Base-by-base conservation (phyloP, 2,888 invertebrate genomes). In the Baronia brevicornis region DNA sequence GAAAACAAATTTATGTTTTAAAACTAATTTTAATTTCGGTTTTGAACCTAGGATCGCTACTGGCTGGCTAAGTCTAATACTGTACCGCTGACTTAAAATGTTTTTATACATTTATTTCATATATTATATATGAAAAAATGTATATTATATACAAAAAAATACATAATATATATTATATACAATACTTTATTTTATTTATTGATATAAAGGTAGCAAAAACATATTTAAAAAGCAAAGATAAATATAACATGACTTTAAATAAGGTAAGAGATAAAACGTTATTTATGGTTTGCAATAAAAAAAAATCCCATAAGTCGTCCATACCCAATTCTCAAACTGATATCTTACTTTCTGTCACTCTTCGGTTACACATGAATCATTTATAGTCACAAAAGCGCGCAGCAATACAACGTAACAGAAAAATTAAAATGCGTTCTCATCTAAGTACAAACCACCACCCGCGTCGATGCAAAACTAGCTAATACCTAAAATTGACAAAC, bases 361-460 rank as follows among this genome's bases (percentile, higher is more conserved):
- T 53, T 54, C 54, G 46, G 47, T 38, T 44, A 44, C 39, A 50
- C 51, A 48, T 44, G 42, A 45, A 42, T 51, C 44, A 50, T 48
- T 44, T 47, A 38, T 30, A 45, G 46, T 42, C 24, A 59, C 43
- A 49, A 51, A 53, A 36, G 44, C 36, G 47, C 43, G 39, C 41
- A 36, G 38, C 48, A 53, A 46, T 48, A 48, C 46, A 51, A 44
- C 43, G 28, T 47, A 42, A 39, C 38, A 42, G 48, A 45, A 40
- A 38, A 42, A 54, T 54, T 41, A 54, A 44, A 50, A 53, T 47
- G 39, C 40, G 60, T 59, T 60, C 65, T 61, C 75, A 66, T 51
- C 47, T 65, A 57, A 64, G 59, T 57, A 54, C 53, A 49, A 58
- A 52, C 56, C 70, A 66, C 72, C 78, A 61, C 67, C 74, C 53